These are phyloP conservation scores for Malurus splendens DNA, from an alignment of 2,797 vertebrate genomes.

Conservation along the genomic window DNA sequence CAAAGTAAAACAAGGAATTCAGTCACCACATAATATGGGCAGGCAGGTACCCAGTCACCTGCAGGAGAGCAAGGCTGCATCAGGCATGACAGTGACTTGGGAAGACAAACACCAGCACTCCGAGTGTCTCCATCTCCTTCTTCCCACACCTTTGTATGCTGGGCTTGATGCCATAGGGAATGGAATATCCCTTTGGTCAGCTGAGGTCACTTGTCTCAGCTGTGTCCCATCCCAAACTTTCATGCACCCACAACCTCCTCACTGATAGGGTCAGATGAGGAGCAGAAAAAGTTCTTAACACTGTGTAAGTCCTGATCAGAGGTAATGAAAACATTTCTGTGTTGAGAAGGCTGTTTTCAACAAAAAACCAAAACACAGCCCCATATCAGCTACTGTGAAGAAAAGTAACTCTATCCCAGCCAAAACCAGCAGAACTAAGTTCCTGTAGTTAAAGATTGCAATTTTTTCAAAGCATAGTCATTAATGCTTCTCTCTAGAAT, in stretches of 20 bases:
- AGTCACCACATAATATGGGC: no score
- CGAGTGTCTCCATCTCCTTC: not conserved
- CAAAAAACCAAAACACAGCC: not conserved
- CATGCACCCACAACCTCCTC: not conserved
- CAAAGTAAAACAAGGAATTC: not conserved
- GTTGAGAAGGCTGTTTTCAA: not conserved
- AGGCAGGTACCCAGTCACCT: not conserved
- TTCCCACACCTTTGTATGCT: not conserved
- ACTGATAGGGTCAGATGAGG: not conserved
- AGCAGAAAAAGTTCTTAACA: not conserved
- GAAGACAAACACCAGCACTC: not conserved
- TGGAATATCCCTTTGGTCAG: not conserved
- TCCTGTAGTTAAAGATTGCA: not conserved
- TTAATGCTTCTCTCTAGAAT: not conserved
- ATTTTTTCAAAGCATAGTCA: not conserved
- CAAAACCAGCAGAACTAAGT: not conserved
- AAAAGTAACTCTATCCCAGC: not conserved
- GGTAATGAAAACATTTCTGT: not conserved
- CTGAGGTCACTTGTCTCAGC: not conserved
- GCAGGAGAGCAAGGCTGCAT: not conserved
- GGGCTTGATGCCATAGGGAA: accelerated
- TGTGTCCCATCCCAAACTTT: not conserved
- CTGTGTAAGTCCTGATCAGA: not conserved
- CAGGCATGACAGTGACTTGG: not conserved
- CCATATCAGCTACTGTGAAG: not conserved